A percentile compares a stretch with the other conserved stretches of the same genome.
Conservation (phyloP, 35 echinoderm and acorn worm genomes). For the Holothuria glaberrima region DNA sequence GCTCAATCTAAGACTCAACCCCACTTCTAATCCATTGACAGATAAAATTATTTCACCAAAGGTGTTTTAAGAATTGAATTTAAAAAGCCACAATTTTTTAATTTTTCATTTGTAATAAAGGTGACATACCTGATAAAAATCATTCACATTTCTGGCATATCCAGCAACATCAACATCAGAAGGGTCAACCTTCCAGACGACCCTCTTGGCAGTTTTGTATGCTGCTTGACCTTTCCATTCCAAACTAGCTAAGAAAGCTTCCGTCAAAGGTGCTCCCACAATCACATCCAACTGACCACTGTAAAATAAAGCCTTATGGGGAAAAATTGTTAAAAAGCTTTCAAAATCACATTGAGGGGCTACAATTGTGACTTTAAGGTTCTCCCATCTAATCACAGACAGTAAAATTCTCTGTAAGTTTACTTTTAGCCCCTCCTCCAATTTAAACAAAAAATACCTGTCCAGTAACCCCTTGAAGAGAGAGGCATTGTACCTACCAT, state of each 20-base stretch:
- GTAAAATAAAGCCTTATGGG: constrained; percentile 73
- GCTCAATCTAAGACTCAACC: too few relatives aligned
- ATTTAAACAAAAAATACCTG: too few relatives aligned
- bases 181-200: constrained; percentile 79
- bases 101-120: background rate
- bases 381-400: too few relatives aligned
- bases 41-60: too few relatives aligned
- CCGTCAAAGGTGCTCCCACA: constrained; percentile 75
- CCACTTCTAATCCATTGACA: too few relatives aligned
- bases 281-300: constrained; percentile 92
- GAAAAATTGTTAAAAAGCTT: background rate
- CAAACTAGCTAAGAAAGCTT: constrained; percentile 69
- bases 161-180: constrained; percentile 82
- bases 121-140: constrained; percentile 70
- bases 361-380: background rate
- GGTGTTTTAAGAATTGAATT: too few relatives aligned
- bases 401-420: too few relatives aligned
- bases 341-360: background rate
- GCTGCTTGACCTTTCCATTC: constrained; percentile 68
- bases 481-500: too few relatives aligned
- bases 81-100: too few relatives aligned
- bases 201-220: constrained; percentile 67
- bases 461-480: too few relatives aligned
- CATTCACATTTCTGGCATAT: constrained; percentile 73
- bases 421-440: too few relatives aligned